Evolutionary conservation across 2,888 invertebrate species (phyloP), one percentile per base, ranked within the genome.

Genomic region (Dichetophora obliterata): DNA sequence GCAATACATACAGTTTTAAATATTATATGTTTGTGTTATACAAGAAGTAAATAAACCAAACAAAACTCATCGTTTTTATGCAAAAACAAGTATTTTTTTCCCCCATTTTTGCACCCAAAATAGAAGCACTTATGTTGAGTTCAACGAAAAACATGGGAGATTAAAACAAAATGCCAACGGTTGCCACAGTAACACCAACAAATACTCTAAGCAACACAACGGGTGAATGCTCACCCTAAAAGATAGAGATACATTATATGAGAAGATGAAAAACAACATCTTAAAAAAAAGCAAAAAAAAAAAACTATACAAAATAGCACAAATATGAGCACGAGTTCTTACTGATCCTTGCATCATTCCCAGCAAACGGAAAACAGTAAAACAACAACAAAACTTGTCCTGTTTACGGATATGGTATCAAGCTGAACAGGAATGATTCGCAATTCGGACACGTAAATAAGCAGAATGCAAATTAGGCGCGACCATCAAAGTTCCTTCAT

Each of bases 401-500:
- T 79, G 80, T 82, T 82, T 80, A 65, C 70, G 81, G 78, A 82
- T 81, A 82, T 80, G 78, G 77, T 77, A 80, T 43, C 73, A 76
- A 69, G 75, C 50, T 74, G 5, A 57, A 75, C 78, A 74, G 65
- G 74, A 70, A 75, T 71, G 72, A 16, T 57, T 57, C n/a, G 72
- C 73, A 77, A 81, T 82, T 79, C 80, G 82, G 80, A 80, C 80
- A 77, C 80, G 80, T 82, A 82, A 83, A 82, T 81, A 80, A 82
- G 78, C 76, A 75, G 81, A 82, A 83, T 83, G 83, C 82, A 83
- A 83, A 83, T 83, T 79, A 81, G 77, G 66, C 65, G 72, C 57
- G 75, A 77, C 75, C 68, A 75, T 52, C 68, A 72, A 74, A 70
- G 59, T 78, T 80, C 69, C 77, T 75, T 57, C 77, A 79, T 75